phyloP scores from a whole-genome alignment of 2,888 invertebrate genomes.

The Drosophila mayaguana region DNA sequence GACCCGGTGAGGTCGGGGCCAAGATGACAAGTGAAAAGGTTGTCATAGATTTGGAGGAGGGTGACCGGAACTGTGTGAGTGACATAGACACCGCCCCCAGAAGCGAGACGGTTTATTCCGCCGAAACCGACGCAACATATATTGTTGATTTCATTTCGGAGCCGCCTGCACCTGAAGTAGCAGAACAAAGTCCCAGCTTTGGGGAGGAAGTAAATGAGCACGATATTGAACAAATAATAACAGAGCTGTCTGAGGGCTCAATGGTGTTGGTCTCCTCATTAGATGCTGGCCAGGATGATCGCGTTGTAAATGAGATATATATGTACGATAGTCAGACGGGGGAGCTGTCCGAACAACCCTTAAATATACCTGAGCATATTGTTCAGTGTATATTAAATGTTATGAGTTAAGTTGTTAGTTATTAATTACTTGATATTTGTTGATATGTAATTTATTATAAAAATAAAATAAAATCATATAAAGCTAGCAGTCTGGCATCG shows the following conservation, averaged over 20 bases:
- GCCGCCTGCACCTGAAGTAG: neutral
- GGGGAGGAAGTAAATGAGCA: conserved; percentile 55
- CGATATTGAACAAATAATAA: conserved; percentile 81
- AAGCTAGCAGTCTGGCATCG: conserved; percentile 22
- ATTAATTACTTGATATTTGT: conserved; percentile 4
- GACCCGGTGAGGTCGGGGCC: conserved; percentile 13
- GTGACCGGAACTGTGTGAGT: conserved; percentile 45
- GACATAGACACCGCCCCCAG: conserved; percentile 29
- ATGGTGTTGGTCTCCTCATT: conserved; percentile 83
- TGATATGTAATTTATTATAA: conserved; percentile 9
- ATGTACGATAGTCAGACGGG: conserved; percentile 82
- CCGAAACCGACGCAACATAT: conserved; percentile 27
- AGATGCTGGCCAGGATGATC: conserved; percentile 78
- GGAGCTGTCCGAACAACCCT: conserved; percentile 82
- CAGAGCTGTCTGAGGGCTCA: conserved; percentile 81
- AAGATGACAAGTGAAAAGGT: conserved; percentile 34
- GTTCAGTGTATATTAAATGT: conserved; percentile 83
- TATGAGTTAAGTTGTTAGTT: conserved; percentile 65
- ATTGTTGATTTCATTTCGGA: conserved; percentile 48
- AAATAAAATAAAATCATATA: neutral
- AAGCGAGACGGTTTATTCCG: conserved; percentile 10
- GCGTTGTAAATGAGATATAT: conserved; percentile 83
- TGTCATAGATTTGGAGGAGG: conserved; percentile 58
- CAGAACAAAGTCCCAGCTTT: neutral
- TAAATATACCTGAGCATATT: conserved; percentile 83